These are phyloP conservation scores for Philaethria dido DNA, from an alignment of 2,888 invertebrate species.

Conservation along the genomic window DNA sequence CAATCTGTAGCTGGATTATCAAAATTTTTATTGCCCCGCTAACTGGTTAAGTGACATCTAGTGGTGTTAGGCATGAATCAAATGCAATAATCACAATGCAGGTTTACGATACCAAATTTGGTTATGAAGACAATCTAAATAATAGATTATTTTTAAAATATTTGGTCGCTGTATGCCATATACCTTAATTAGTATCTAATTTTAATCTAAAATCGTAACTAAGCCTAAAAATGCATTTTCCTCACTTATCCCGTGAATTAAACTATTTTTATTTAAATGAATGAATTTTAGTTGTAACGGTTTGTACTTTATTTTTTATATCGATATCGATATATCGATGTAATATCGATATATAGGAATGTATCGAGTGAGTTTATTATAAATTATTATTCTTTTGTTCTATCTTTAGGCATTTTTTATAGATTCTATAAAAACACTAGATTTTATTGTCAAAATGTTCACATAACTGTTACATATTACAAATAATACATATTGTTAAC, in stretches of 20 bases:
- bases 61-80: not conserved
- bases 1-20: too few relatives aligned
- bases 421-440: too few relatives aligned
- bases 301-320: slow-evolving; percentile 6
- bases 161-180: slow-evolving; percentile 74
- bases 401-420: too few relatives aligned
- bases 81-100: slow-evolving; percentile 6
- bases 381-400: too few relatives aligned
- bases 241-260: slow-evolving; percentile 30
- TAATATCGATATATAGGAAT: too few relatives aligned
- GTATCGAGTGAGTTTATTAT: too few relatives aligned
- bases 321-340: too few relatives aligned
- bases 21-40: too few relatives aligned
- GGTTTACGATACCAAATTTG: slow-evolving; percentile 2
- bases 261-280: not conserved
- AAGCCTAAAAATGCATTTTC: slow-evolving; percentile 44
- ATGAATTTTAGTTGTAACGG: not conserved
- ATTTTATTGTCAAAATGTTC: too few relatives aligned
- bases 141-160: slow-evolving; percentile 50
- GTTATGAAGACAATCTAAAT: slow-evolving; percentile 15
- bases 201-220: slow-evolving; percentile 23
- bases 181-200: slow-evolving; percentile 33
- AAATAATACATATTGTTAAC: too few relatives aligned
- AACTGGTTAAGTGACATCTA: not conserved
- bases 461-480: too few relatives aligned